A percentile compares a stretch with the other conserved stretches of the same genome.
Evolutionary conservation across 2,113 vertebrate genomes (phyloP).

Genomic region (Pteronura brasiliensis): DNA sequence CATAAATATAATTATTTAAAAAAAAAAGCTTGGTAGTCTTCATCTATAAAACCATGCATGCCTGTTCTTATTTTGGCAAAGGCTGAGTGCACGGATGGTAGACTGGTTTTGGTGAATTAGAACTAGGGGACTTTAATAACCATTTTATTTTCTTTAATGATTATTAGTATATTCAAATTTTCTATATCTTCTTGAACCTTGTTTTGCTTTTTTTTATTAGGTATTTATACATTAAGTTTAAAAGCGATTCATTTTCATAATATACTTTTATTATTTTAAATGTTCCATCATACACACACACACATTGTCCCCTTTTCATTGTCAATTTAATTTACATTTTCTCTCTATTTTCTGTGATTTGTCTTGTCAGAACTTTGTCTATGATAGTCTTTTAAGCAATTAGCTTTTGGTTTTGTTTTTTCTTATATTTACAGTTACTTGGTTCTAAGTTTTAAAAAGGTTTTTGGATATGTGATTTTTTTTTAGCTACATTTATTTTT

Average conservation of each 20-base stretch:
- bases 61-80: not conserved
- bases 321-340: not conserved
- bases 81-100: not conserved
- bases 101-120: not conserved
- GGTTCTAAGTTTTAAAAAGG: not conserved
- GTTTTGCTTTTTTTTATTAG: not conserved
- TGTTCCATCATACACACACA: not conserved
- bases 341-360: not conserved
- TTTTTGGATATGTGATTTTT: not conserved
- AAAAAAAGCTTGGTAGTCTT: not conserved
- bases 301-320: not conserved
- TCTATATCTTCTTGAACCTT: not conserved
- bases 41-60: not conserved
- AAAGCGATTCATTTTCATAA: not conserved
- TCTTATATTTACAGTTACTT: not conserved
- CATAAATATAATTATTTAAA: not conserved
- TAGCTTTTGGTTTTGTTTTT: not conserved
- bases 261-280: constrained; percentile 21
- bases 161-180: not conserved
- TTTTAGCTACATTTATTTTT: not conserved
- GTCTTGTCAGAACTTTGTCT: not conserved
- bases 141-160: not conserved
- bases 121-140: not conserved
- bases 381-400: not conserved
- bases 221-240: not conserved